Evolutionary conservation across 2,797 vertebrate species (phyloP).

Genomic region (Lates japonicus): DNA sequence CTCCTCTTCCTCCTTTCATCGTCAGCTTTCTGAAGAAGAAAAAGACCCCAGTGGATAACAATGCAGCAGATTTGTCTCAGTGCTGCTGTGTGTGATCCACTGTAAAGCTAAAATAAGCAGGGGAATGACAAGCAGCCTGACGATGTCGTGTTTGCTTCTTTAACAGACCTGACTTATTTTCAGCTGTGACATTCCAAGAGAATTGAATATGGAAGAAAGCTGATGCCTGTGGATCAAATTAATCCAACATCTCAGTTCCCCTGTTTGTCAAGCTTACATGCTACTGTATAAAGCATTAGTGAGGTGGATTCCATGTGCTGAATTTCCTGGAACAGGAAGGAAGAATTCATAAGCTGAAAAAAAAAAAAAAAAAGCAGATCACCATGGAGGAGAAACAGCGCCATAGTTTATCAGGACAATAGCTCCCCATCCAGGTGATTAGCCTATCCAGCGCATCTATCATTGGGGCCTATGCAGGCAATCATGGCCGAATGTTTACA

Average conservation of each 20-base stretch:
- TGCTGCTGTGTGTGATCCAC: conserved; percentile 4
- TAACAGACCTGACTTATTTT: conserved; percentile 53
- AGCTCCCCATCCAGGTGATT: conserved; percentile 56
- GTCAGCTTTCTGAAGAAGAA: conserved; percentile 50
- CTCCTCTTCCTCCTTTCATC: conserved; percentile 68
- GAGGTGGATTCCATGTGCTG: not conserved
- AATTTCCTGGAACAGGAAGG: not conserved
- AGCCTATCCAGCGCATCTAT: conserved; percentile 53
- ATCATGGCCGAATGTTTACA: conserved; percentile 9
- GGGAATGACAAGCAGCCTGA: conserved; percentile 42
- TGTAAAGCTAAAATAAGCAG: conserved; percentile 36
- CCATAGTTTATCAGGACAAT: conserved; percentile 21
- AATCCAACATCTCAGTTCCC: conserved; percentile 39
- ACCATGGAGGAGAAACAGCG: conserved; percentile 1
- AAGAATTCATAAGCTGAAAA: not conserved
- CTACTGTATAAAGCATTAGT: not conserved
- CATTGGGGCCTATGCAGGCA: conserved; percentile 34
- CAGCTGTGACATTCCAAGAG: conserved; percentile 42
- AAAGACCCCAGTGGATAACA: conserved; percentile 15
- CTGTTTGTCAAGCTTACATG: conserved; percentile 16
- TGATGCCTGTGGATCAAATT: conserved; percentile 48
- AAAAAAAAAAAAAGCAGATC: conserved; percentile 3
- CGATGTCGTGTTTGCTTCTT: conserved; percentile 54
- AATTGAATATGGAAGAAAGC: conserved; percentile 14
- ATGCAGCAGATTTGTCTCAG: conserved; percentile 16